Base-by-base conservation (phyloP, 2,888 invertebrate species). In the Hirtodrosophila trivittata region DNA sequence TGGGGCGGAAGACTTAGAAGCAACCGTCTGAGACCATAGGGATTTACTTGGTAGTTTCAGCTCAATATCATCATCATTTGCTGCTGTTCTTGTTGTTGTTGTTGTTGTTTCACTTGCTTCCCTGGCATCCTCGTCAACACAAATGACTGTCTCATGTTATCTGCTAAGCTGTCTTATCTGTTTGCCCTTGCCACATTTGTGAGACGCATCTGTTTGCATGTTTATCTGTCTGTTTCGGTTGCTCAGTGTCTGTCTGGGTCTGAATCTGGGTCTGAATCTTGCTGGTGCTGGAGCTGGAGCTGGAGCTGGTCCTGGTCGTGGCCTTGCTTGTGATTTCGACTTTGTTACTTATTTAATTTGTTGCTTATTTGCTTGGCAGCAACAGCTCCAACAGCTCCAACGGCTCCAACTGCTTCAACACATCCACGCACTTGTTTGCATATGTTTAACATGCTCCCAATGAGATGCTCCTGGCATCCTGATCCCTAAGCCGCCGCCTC, bases 71-170 rank as follows among this genome's bases (percentile, higher is more conserved):
- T 14, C 39, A 52, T 18, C 66, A 43, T 55, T 62, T 51, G 25
- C 12, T 45, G 51, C 47, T 5, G 13, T 45, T 9, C 10, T 18
- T 45, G 41, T 21, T 46, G 12, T 16, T 42, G 62, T 47, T 63
- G 42, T 7, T n/a, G 46, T 28, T 25, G 35, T n/a, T n/a, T n/a
- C n/a, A n/a, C 26, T n/a, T 59, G 30, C 13, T 18, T 58, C 28
- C 42, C 62, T 43, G 58, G 74, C 70, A 63, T 78, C 60, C 75
- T 78, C 82, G 86, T 78, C 86, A 78, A 66, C 77, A 59, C 81
- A 81, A 86, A 86, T 86, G 86, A 84, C 81, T 86, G 81, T 86
- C 86, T 86, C 86, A 76, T 81, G 86, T 81, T 81, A 80, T 78
- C 86, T 80, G 81, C 73, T 81, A 80, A 84, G 84, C 86, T 67